Evolutionary conservation across 2,888 invertebrate species (phyloP).

Genomic region (Cepaea hortensis): DNA sequence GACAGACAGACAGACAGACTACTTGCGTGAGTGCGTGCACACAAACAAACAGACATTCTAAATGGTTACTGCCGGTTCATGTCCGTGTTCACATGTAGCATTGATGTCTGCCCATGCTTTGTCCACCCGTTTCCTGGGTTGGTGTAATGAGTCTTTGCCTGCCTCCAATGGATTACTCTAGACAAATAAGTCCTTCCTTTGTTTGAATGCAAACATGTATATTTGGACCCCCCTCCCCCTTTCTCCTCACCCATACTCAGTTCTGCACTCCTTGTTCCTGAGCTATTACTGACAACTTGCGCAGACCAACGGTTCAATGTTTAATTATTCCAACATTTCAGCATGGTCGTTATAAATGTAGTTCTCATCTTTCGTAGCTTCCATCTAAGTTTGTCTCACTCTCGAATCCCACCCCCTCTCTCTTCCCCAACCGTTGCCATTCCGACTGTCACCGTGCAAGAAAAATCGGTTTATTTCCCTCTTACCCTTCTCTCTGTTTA

Average conservation of each 20-base stretch:
- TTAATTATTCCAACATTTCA: too few species aligned
- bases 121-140: background rate
- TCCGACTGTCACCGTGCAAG: too few species aligned
- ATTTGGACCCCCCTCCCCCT: background rate
- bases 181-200: background rate
- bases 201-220: background rate
- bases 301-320: too few species aligned
- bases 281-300: too few species aligned
- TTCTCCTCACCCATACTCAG: background rate
- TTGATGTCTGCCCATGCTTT: too few species aligned
- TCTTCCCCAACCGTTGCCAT: background rate
- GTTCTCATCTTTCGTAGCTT: too few species aligned
- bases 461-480: slow-evolving; percentile 6
- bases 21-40: too few species aligned
- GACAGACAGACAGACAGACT: background rate
- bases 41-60: too few species aligned
- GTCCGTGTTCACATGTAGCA: background rate
- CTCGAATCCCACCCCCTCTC: background rate
- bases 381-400: too few species aligned
- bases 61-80: too few species aligned
- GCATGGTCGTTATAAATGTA: too few species aligned
- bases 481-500: slow-evolving; percentile 2
- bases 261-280: too few species aligned
- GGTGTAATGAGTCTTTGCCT: background rate
- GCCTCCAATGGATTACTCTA: background rate